Evolutionary conservation across 2,797 vertebrate species (phyloP).

Genomic region (Anguilla megastoma): DNA sequence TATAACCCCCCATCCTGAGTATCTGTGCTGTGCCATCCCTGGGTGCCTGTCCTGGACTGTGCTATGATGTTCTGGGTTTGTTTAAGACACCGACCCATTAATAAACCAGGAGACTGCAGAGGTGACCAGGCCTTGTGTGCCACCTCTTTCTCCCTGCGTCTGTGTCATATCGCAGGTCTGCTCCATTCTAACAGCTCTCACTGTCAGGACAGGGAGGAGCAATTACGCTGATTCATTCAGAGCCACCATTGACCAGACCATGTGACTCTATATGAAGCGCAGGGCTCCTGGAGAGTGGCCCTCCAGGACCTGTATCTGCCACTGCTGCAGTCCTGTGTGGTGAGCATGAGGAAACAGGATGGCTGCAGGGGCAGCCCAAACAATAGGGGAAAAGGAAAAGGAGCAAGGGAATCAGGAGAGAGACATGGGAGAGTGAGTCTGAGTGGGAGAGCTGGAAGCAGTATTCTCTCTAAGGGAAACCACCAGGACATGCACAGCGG

Average conservation of each 20-base stretch:
- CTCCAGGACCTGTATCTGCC: not conserved
- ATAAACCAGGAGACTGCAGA: not conserved
- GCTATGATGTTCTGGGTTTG: not conserved
- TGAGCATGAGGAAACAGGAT: not conserved
- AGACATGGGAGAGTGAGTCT: slow-evolving; percentile 20
- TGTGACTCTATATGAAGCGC: not conserved
- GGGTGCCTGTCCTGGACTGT: not conserved
- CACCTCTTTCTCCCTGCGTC: not conserved
- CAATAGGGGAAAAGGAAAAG: slow-evolving; percentile 10
- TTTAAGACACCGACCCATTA: not conserved
- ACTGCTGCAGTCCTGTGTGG: not conserved
- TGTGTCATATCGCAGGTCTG: not conserved
- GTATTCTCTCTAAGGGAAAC: slow-evolving; percentile 33
- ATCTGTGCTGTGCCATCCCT: not conserved
- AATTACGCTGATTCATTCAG: not conserved
- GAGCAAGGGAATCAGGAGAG: slow-evolving; percentile 14
- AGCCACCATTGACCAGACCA: not conserved
- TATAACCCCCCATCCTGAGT: not conserved
- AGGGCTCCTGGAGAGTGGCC: not conserved
- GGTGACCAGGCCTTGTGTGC: not conserved
- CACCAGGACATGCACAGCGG: slow-evolving; percentile 33
- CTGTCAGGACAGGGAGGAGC: not conserved
- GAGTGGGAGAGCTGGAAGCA: not conserved
- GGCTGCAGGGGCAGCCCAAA: not conserved
- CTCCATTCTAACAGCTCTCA: not conserved